Percentiles rank a stretch among this genome's conserved stretches.
Evolutionary conservation across 1,140 invertebrate genomes (phyloP).

Genomic region (Prorops nasuta): DNA sequence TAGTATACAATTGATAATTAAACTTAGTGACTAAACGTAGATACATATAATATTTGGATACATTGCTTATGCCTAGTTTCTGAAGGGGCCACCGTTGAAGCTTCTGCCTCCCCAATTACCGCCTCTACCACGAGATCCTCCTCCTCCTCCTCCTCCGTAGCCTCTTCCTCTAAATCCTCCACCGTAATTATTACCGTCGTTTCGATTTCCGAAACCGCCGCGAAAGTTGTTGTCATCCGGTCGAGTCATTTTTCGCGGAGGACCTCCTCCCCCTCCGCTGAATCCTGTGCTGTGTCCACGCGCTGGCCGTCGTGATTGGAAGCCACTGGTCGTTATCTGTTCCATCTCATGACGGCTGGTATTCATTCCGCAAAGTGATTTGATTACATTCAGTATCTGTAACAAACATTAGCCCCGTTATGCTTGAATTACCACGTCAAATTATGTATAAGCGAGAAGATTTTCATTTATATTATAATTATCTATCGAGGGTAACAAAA

Average conservation of each 20-base stretch:
- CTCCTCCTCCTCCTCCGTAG: conserved; percentile 11
- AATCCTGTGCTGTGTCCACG: conserved; percentile 37
- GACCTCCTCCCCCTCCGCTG: not conserved
- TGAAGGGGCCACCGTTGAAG: too few relatives aligned
- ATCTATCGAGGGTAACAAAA: not conserved
- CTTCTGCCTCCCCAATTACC: not conserved
- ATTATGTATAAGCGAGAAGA: conserved; percentile 7
- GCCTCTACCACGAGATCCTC: not conserved
- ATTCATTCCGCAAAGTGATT: conserved; percentile 69
- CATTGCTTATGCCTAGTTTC: too few relatives aligned
- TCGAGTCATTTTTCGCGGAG: conserved; percentile 30
- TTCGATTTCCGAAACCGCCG: conserved; percentile 12
- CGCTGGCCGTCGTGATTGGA: conserved; percentile 51
- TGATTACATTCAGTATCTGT: conserved; percentile 65
- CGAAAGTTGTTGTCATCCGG: not conserved
- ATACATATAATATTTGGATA: too few relatives aligned
- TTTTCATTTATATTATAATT: not conserved
- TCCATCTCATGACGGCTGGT: conserved; percentile 70
- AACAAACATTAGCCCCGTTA: too few relatives aligned
- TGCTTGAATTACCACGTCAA: too few relatives aligned
- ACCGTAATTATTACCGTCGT: conserved; percentile 3
- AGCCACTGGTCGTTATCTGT: conserved; percentile 50
- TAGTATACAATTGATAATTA: too few relatives aligned
- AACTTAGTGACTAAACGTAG: too few relatives aligned
- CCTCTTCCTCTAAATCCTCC: conserved; percentile 10